phyloP scores from a whole-genome alignment of 2,888 invertebrate genomes.

The Drosophila ezoana region DNA sequence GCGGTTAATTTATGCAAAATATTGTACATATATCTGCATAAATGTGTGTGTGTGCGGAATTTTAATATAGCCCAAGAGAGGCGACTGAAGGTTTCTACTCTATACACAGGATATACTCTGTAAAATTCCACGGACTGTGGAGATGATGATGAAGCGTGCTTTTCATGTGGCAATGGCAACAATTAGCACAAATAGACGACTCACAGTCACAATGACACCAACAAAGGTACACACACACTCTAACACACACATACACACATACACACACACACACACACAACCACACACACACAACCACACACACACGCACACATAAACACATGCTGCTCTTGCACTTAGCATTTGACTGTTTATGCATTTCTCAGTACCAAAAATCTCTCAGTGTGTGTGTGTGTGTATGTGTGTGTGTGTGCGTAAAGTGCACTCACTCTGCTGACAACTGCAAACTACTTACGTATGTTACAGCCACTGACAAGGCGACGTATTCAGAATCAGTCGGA shows the following conservation, averaged over 20 bases:
- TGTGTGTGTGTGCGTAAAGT: conserved; percentile 55
- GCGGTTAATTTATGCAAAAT: conserved; percentile 55
- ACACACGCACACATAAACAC: neutral
- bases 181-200: conserved; percentile 56
- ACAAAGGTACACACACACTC: neutral
- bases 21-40: conserved; percentile 12
- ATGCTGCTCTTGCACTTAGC: conserved; percentile 39
- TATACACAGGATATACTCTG: neutral
- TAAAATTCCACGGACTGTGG: conserved; percentile 9
- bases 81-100: conserved; percentile 4
- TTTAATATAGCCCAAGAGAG: conserved; percentile 10
- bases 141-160: conserved; percentile 50
- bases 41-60: conserved; percentile 1
- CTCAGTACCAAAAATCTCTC: conserved; percentile 49
- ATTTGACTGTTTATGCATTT: conserved; percentile 61
- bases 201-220: conserved; percentile 4
- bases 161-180: conserved; percentile 64
- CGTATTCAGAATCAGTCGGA: conserved; percentile 48
- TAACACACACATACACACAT: neutral
- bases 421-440: conserved; percentile 77
- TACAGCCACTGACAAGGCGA: conserved; percentile 72
- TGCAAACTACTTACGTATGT: conserved; percentile 77
- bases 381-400: conserved; percentile 8
- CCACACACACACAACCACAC: neutral
- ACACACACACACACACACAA: neutral